Conservation (phyloP, 1,140 invertebrate genomes). For the Magallana ariakensis region DNA sequence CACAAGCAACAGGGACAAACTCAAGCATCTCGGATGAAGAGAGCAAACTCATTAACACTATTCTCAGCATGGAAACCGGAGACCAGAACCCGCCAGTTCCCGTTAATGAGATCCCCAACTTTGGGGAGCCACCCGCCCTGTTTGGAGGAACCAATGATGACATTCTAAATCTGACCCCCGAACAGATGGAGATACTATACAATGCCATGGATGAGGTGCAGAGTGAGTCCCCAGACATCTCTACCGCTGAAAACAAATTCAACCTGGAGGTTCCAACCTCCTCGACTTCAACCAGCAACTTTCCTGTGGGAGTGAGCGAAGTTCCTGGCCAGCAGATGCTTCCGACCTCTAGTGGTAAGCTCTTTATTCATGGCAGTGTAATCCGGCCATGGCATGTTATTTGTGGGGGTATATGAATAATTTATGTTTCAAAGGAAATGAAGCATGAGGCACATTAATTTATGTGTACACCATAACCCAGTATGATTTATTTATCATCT, state of each 20-base stretch:
- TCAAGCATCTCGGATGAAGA: conserved; percentile 66
- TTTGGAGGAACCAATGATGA: conserved; percentile 52
- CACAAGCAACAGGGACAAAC: conserved; percentile 5
- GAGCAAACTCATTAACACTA: conserved; percentile 74
- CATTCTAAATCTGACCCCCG: conserved; percentile 69
- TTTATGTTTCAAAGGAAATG: not conserved
- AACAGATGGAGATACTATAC: conserved; percentile 71
- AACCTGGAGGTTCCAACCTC: conserved; percentile 12
- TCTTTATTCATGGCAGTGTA: not conserved
- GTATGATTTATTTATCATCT: conserved; percentile 1
- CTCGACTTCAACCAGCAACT: not conserved
- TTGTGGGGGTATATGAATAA: not conserved
- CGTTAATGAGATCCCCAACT: conserved; percentile 39
- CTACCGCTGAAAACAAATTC: conserved; percentile 22
- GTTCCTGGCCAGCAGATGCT: not conserved
- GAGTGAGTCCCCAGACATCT: conserved; percentile 56
- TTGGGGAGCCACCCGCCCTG: conserved; percentile 15
- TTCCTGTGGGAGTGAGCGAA: not conserved
- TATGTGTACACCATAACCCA: not conserved
- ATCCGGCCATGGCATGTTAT: no score
- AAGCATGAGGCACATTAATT: not conserved
- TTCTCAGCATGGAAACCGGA: conserved; percentile 74
- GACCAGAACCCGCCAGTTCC: conserved; percentile 62
- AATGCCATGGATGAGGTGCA: conserved; percentile 68
- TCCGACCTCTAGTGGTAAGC: not conserved